phyloP scores from a whole-genome alignment of 2,888 invertebrate genomes.

The Cetonia aurata region DNA sequence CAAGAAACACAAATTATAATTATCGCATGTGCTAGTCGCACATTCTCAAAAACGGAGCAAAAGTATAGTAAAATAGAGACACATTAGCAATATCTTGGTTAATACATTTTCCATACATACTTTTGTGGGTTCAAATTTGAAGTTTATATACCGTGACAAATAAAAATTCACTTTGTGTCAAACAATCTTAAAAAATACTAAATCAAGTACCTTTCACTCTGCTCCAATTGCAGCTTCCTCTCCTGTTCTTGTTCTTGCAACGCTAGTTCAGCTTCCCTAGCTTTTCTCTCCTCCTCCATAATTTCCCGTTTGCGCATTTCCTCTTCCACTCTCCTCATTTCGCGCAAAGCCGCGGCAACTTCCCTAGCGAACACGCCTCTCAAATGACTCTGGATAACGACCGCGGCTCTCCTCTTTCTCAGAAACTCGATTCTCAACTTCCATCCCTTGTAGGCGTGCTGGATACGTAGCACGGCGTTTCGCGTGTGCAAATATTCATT shows the following conservation, averaged over 20 bases:
- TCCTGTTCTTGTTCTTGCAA: conserved; percentile 60
- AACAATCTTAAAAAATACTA: conserved; percentile 11
- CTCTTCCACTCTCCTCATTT: conserved; percentile 88
- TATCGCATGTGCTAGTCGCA: too few relatives aligned
- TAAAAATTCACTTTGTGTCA: conserved; percentile 1
- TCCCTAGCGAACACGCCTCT: conserved; percentile 92
- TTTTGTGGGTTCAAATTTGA: too few relatives aligned
- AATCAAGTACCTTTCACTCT: conserved; percentile 72
- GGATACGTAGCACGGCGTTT: conserved; percentile 79
- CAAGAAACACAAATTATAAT: too few relatives aligned
- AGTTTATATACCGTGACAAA: too few relatives aligned
- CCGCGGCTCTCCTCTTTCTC: conserved; percentile 83
- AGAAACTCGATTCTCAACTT: conserved; percentile 85
- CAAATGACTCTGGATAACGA: conserved; percentile 88
- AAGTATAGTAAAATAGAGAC: too few relatives aligned
- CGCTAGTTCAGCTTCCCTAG: conserved; percentile 71
- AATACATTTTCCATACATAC: not conserved
- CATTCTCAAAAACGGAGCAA: too few relatives aligned
- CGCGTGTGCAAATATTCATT: conserved; percentile 77
- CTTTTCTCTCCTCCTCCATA: conserved; percentile 77
- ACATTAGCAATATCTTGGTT: too few relatives aligned
- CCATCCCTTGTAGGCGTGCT: conserved; percentile 90
- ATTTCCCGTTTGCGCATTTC: conserved; percentile 86
- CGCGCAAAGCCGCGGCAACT: conserved; percentile 86
- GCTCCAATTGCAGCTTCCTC: conserved; percentile 72